phyloP scores from a whole-genome alignment of 2,113 vertebrate species.

The Trogon melanurus region DNA sequence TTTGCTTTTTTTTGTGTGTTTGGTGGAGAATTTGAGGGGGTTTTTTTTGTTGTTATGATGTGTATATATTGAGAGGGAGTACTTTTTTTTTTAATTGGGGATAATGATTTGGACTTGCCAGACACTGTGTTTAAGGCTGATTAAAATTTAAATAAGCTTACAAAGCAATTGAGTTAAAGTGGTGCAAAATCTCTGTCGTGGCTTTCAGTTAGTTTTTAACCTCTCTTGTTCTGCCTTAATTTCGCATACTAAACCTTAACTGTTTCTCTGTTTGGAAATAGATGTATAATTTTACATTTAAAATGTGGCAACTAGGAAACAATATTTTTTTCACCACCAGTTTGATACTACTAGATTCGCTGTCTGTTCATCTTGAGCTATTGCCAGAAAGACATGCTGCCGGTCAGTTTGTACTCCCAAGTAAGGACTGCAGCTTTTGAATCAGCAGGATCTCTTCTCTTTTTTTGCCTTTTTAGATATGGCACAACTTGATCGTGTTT shows the following conservation, averaged over 20 bases:
- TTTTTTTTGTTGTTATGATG: background rate
- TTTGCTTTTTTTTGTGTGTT: too few relatives aligned
- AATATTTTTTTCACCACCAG: fast-evolving
- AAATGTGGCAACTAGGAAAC: background rate
- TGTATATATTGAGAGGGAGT: background rate
- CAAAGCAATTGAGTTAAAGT: background rate
- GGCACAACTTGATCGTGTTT: background rate
- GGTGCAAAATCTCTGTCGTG: background rate
- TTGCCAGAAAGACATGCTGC: background rate
- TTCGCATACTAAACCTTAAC: background rate
- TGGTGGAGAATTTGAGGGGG: background rate
- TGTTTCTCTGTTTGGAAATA: background rate
- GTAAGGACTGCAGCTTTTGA: background rate
- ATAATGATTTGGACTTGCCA: background rate
- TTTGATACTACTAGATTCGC: background rate
- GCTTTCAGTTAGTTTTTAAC: background rate
- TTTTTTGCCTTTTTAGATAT: background rate
- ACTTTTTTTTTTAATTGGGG: background rate
- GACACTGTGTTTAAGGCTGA: background rate
- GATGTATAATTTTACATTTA: background rate
- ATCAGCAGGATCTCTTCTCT: background rate
- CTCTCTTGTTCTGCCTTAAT: background rate
- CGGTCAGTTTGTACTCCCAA: background rate
- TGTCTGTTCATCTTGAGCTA: background rate
- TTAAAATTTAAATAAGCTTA: constrained; percentile 23